phyloP scores from a whole-genome alignment of 2,113 vertebrate species.

The Azemiops feae region DNA sequence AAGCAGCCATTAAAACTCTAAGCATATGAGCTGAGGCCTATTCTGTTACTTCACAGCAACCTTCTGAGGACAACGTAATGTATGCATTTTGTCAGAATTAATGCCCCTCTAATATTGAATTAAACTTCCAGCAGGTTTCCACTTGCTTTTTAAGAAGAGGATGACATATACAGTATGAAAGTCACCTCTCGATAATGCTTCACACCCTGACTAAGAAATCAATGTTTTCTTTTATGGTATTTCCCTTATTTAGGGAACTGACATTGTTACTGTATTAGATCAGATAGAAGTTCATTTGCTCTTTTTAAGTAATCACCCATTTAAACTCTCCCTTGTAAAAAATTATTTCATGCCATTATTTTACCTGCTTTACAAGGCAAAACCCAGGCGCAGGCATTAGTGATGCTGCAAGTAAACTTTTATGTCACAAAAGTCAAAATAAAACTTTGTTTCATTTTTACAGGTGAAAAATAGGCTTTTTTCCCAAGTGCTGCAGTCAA shows the following conservation, averaged over 20 bases:
- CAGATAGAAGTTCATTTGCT: constrained; percentile 16
- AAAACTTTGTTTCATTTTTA: background rate
- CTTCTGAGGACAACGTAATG: background rate
- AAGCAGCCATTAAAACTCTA: background rate
- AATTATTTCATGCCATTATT: constrained; percentile 24
- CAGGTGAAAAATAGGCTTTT: background rate
- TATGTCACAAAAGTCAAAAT: background rate
- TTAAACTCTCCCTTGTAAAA: background rate
- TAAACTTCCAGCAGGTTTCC: no score
- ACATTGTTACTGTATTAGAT: constrained; percentile 5
- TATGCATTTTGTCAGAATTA: background rate
- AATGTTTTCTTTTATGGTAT: constrained; percentile 14
- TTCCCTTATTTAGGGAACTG: constrained; percentile 29
- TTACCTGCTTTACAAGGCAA: constrained; percentile 33
- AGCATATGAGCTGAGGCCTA: background rate
- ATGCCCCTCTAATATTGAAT: background rate
- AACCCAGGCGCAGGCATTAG: constrained; percentile 35
- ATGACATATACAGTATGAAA: background rate
- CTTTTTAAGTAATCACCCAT: constrained; percentile 18
- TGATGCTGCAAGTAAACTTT: constrained; percentile 4
- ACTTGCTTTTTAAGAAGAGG: background rate
- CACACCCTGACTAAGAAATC: background rate
- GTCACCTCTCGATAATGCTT: background rate
- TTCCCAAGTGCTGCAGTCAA: constrained; percentile 17
- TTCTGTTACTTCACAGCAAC: background rate